A percentile compares a stretch with the other conserved stretches of the same genome.
Conservation (phyloP, 2,113 vertebrate genomes). For the Alligator mississippiensis region DNA sequence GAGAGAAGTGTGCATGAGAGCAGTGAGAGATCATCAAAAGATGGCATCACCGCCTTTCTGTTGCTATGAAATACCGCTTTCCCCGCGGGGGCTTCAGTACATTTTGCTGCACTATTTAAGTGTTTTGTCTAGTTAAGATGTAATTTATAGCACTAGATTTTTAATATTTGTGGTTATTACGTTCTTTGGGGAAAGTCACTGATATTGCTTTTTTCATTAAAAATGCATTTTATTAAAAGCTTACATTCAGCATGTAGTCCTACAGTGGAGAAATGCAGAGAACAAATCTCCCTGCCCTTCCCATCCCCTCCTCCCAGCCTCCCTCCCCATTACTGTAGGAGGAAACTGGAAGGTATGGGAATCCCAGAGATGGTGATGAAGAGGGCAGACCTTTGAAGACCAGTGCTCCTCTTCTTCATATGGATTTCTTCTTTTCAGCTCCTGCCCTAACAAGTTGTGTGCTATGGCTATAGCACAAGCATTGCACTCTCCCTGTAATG, state of each 20-base stretch:
- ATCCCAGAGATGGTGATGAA: neutral
- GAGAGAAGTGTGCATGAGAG: fast-evolving
- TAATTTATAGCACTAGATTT: neutral
- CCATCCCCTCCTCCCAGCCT: neutral
- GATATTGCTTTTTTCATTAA: neutral
- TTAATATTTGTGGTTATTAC: no score
- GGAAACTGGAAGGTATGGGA: neutral
- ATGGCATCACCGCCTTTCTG: neutral
- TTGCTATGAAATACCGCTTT: neutral
- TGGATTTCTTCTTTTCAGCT: neutral
- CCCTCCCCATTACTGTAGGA: fast-evolving
- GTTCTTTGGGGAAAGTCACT: neutral
- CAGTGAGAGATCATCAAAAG: neutral
- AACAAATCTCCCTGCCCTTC: neutral
- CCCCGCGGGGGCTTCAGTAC: no score
- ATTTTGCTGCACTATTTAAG: neutral
- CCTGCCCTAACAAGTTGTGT: neutral
- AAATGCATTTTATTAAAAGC: neutral
- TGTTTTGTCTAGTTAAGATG: neutral
- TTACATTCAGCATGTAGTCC: neutral
- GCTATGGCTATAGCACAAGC: neutral
- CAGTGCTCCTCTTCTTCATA: no score
- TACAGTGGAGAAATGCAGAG: neutral
- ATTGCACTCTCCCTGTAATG: fast-evolving
- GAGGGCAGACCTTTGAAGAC: neutral